Evolutionary conservation across 2,113 vertebrate genomes (phyloP).

Genomic region (Noturus placidus): DNA sequence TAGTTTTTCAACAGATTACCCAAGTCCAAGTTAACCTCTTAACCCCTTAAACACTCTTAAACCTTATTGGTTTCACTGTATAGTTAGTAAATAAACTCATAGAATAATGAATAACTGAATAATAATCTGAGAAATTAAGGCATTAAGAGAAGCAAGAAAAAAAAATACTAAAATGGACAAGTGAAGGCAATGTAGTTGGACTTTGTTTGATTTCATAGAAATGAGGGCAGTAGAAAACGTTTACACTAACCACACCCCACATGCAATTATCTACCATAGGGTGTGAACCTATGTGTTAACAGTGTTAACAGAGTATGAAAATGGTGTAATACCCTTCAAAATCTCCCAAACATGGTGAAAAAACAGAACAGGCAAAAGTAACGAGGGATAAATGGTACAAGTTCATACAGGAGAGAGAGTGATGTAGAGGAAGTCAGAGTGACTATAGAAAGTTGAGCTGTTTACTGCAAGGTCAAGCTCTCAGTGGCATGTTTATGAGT

Average conservation of each 20-base stretch:
- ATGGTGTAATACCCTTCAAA: neutral
- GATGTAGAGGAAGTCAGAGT: conserved; percentile 35
- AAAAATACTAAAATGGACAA: neutral
- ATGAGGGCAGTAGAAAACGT: neutral
- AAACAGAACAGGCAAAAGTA: neutral
- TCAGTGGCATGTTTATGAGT: conserved; percentile 70
- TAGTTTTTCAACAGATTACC: neutral
- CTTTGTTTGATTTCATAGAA: neutral
- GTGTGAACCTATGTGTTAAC: neutral
- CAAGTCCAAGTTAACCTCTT: neutral
- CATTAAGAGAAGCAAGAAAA: neutral
- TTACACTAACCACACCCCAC: neutral
- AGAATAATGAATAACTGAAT: neutral
- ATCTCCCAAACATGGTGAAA: neutral
- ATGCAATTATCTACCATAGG: neutral
- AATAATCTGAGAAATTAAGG: neutral
- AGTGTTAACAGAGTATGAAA: neutral
- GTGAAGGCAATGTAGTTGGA: neutral
- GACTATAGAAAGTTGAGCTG: conserved; percentile 70
- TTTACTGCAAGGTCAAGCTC: conserved; percentile 78
- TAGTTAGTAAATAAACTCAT: neutral
- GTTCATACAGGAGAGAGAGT: neutral
- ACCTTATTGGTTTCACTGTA: neutral
- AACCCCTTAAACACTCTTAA: neutral
- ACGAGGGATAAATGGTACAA: neutral